Conservation (phyloP, 2,797 vertebrate genomes). For the Rhadinocentrus ornatus region DNA sequence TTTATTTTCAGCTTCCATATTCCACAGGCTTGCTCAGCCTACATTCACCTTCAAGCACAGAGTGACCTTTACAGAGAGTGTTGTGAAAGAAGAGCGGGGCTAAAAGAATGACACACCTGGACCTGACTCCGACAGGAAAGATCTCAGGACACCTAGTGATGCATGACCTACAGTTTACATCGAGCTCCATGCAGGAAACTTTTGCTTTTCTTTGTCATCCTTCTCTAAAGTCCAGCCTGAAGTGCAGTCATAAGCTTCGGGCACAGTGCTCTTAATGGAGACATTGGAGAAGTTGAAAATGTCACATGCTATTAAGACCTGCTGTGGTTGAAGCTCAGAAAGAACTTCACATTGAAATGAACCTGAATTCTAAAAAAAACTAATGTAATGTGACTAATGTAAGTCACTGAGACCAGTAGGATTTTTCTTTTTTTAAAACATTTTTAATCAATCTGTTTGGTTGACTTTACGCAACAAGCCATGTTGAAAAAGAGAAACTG, state of each 20-base stretch:
- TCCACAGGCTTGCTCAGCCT: slow-evolving; percentile 25
- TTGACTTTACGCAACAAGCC: too few relatives aligned
- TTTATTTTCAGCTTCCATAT: slow-evolving; percentile 54
- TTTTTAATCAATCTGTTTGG: too few relatives aligned
- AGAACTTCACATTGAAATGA: background rate
- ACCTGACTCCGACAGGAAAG: slow-evolving; percentile 32
- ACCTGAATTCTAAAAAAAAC: background rate
- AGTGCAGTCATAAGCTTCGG: slow-evolving; percentile 16
- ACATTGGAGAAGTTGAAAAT: slow-evolving; percentile 43
- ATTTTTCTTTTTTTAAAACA: too few relatives aligned
- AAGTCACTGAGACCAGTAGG: too few relatives aligned
- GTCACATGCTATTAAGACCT: slow-evolving; percentile 31
- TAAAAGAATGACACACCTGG: slow-evolving; percentile 25
- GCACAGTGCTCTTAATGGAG: slow-evolving; percentile 18
- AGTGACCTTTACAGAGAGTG: slow-evolving; percentile 66
- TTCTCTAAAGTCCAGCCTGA: slow-evolving; percentile 42
- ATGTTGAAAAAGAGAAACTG: too few relatives aligned
- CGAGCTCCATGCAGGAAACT: slow-evolving; percentile 23
- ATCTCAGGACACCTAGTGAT: slow-evolving; percentile 27
- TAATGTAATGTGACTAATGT: background rate
- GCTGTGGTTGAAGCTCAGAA: slow-evolving; percentile 2
- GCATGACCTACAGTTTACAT: slow-evolving; percentile 35
- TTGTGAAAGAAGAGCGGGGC: slow-evolving; percentile 21
- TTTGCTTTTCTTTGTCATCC: slow-evolving; percentile 33
- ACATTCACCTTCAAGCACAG: slow-evolving; percentile 35